Evolutionary conservation across 92 coral and sea anemone genomes (phyloP), one percentile per base, ranked within the genome.

Genomic region (Phenganax marumi): DNA sequence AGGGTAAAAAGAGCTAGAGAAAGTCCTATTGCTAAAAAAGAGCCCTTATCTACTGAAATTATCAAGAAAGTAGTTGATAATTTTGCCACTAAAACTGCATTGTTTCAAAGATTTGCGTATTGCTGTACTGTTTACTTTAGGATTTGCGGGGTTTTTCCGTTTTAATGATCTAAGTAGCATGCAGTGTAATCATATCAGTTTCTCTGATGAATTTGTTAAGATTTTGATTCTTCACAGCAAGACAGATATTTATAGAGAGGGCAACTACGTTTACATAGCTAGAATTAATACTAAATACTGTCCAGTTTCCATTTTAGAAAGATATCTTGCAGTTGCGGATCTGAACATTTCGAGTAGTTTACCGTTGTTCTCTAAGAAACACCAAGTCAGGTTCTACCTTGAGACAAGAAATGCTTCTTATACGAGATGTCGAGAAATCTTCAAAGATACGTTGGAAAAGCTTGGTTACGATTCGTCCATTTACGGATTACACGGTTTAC

Each of bases 61-160:
- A 78, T 89, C 12, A 72, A 65, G 23, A 25, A 19, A 10, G 69
- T 86, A n/a, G 56, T 78, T 0, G 85, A 77, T 65, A 25, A 66
- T 21, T 72, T 48, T 61, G 87, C 58, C 24, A n/a, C 22, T 19
- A 52, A 51, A 17, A 17, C 12, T 19, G 79, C 89, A 18, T 54
- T 50, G 47, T n/a, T 51, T 86, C 9, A 86, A 83, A 70, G 86
- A 86, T 39, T 70, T 83, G 53, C 69, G 92, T 21, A 11, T 75
- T 18, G 88, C 85, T 21, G 33, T 71, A 62, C 21, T 89, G 0
- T 82, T 89, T 62, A 18, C 79, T 0, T 71, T 89, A 50, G 89
- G 85, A 13, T 89, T 86, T 55, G 88, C 89, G 18, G 92, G 88
- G 7, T 86, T 86, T 68, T 63, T 85, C 55, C 68, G 87, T 3